A percentile compares a stretch with the other conserved stretches of the same genome.
phyloP scores from a whole-genome alignment of 2,797 vertebrate species.

The Halcyon leucocephala region DNA sequence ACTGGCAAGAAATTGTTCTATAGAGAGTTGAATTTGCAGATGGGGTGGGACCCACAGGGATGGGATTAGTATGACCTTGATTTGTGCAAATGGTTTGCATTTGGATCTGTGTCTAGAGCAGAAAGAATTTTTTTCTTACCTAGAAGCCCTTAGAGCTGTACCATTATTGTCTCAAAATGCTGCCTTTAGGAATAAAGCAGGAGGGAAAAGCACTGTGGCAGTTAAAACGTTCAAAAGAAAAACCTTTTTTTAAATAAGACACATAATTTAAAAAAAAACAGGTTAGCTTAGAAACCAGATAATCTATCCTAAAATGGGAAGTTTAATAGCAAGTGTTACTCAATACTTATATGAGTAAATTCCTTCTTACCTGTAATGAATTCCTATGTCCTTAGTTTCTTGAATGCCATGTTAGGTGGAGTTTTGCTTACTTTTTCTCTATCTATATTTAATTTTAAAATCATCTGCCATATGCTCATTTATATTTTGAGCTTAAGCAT shows the following conservation, averaged over 20 bases:
- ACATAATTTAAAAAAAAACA: not conserved
- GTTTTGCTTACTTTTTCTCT: not conserved
- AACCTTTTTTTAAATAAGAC: not conserved
- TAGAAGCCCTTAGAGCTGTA: not conserved
- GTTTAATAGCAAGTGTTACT: not conserved
- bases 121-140: not conserved
- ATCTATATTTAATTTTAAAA: not conserved
- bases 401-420: not conserved
- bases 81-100: not conserved
- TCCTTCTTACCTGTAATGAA: not conserved
- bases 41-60: not conserved
- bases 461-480: not conserved
- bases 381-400: not conserved
- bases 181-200: accelerated
- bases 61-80: not conserved
- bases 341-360: not conserved
- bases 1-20: not conserved
- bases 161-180: not conserved
- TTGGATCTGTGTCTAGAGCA: not conserved
- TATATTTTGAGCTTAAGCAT: not conserved
- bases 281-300: not conserved
- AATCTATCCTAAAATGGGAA: not conserved
- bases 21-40: not conserved
- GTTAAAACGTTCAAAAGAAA: not conserved
- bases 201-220: not conserved